Evolutionary conservation across 2,113 vertebrate species (phyloP), one percentile per base, ranked within the genome.

Genomic region (Artemisiospiza belli): DNA sequence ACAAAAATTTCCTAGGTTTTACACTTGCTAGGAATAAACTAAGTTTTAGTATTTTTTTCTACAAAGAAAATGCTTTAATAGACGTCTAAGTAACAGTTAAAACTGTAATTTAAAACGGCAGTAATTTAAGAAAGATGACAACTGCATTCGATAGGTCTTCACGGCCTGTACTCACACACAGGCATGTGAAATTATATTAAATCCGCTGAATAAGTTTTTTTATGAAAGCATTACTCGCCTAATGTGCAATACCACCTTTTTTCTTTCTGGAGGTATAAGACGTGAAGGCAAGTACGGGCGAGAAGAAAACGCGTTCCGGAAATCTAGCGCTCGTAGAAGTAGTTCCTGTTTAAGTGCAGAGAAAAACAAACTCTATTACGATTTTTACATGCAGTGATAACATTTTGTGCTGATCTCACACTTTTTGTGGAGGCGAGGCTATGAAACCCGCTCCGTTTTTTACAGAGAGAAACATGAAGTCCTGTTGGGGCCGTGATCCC

Each of bases 251-350:
- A 87, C 95, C 93, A 99, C 99, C 98, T 97, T 97, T 95, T 95
- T 99, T 37, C 96, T 97, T 54, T 97, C 97, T n/a, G 93, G 61
- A 74, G 98, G 92, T 86, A 99, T 96, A 51, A 99, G 55, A 41
- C 86, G 97, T 21, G 98, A 97, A 44, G 99, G 98, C 27, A 99
- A 96, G 95, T 98, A 99, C 0, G 98, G 98, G 19, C 41, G 97
- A 54, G 80, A 73, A 24, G 98, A 98, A 95, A 98, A 98, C 46
- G 93, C 97, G 85, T 99, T 99, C 82, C 99, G 98, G 94, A 99
- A 99, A 68, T 97, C 93, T 24, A 99, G 70, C 5, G 98, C 99
- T 90, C 95, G 95, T 3, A 96, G 52, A 28, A 99, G 84, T 47
- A 97, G 76, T 7, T 98, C 97, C 99, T 99, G 59, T 33, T 62